Conservation (phyloP, 2,888 invertebrate genomes). For the Nasonia oneida region DNA sequence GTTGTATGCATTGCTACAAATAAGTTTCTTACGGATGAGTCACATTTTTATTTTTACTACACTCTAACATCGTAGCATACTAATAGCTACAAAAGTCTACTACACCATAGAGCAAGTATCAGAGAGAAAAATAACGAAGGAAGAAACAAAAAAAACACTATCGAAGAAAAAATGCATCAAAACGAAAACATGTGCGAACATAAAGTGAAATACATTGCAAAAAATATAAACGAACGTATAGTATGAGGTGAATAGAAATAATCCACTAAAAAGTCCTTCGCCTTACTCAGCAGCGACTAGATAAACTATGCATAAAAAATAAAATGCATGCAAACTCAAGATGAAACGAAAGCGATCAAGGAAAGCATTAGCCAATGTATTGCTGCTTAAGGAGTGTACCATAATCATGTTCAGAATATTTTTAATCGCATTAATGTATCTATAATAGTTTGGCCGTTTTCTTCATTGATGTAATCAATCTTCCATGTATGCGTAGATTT, state of each 20-base stretch:
- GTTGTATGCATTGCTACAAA: background rate
- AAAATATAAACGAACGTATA: constrained; percentile 72
- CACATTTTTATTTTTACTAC: constrained; percentile 36
- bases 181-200: constrained; percentile 39
- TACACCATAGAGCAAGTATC: constrained; percentile 43
- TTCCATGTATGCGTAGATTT: background rate
- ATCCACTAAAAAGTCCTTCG: constrained; percentile 67
- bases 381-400: constrained; percentile 67
- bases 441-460: background rate
- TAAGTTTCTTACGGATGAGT: background rate
- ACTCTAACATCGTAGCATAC: background rate
- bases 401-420: constrained; percentile 44
- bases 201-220: constrained; percentile 70
- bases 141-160: constrained; percentile 60
- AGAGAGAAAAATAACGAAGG: constrained; percentile 47
- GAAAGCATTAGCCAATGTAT: constrained; percentile 69
- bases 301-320: constrained; percentile 54
- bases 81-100: constrained; percentile 29
- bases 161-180: constrained; percentile 61
- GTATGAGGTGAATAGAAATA: constrained; percentile 69
- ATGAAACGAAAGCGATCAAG: constrained; percentile 64
- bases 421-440: constrained; percentile 38
- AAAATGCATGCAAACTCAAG: constrained; percentile 67
- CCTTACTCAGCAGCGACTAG: constrained; percentile 61
- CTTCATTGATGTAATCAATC: background rate